Base-by-base conservation (phyloP, 2,888 invertebrate genomes). In the Drosophila kanekoi region DNA sequence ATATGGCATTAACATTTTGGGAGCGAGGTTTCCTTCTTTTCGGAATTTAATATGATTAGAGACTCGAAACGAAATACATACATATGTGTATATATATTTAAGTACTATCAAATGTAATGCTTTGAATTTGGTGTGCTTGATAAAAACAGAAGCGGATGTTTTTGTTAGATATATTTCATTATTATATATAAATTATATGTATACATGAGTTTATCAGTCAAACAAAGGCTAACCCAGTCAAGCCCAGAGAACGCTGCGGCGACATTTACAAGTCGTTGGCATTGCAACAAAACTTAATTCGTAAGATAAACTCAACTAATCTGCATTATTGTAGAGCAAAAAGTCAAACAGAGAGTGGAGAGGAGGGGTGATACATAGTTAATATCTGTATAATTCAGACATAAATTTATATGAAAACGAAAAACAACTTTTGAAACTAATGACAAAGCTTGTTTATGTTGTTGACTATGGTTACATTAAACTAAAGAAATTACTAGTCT, bases 251-350 rank as follows among this genome's bases (percentile, higher is more conserved):
- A 37, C 51, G 66, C 78, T 62, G 75, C 76, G 64, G 79, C 59
- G 44, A 49, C 60, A 73, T 45, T 62, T 44, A 41, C 47, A 47
- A 78, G 75, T 58, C 59, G 75, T 57, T 78, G 62, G 58, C 74
- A 62, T 69, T 68, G 52, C 14, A 69, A 53, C 23, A 32, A 44
- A 37, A 38, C 6, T 33, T 58, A 28, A 47, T 45, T 8, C 52
- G 8, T 18, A 52, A 62, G 66, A 77, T 77, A 77, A 74, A 72
- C 45, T 44, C 14, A n/a, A 6, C 18, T 5, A 56, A 41, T 33
- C 18, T 14, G 14, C 5, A 72, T 58, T 45, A 65, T 49, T 53
- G 48, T 40, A 47, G 18, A 44, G 16, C 58, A 44, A 40, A 64
- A 72, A 58, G 32, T 20, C 23, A 71, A 54, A 20, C 28, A 28